Conservation (phyloP, 2,888 invertebrate species). For the Tetragonisca angustula region DNA sequence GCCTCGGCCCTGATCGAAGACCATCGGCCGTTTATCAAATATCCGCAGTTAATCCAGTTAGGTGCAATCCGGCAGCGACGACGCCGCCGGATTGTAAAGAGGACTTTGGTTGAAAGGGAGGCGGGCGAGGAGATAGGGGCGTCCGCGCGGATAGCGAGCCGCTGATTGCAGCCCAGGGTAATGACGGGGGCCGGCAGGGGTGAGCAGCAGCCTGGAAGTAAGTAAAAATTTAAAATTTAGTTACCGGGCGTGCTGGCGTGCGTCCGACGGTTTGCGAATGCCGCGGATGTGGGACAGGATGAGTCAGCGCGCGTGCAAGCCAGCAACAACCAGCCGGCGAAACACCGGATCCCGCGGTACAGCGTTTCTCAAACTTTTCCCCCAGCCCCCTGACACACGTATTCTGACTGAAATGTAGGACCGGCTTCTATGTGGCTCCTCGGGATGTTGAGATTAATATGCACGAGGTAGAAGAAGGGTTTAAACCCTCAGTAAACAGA, state of each 20-base stretch:
- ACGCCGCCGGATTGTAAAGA: slow-evolving; percentile 62
- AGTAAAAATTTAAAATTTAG: slow-evolving; percentile 85
- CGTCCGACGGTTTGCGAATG: slow-evolving; percentile 76
- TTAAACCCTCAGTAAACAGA: neutral
- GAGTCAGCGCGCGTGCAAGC: slow-evolving; percentile 75
- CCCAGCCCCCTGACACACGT: neutral
- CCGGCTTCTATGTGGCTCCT: neutral
- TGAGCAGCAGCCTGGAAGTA: slow-evolving; percentile 84
- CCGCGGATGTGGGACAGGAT: slow-evolving; percentile 76
- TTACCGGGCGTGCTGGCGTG: slow-evolving; percentile 79
- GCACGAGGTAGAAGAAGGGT: neutral
- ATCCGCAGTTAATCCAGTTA: slow-evolving; percentile 82
- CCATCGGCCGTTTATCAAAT: slow-evolving; percentile 79
- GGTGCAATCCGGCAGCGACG: slow-evolving; percentile 67
- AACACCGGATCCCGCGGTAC: slow-evolving; percentile 8
- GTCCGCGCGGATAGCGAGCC: slow-evolving; percentile 71
- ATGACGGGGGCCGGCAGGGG: slow-evolving; percentile 80
- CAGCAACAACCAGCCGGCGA: slow-evolving; percentile 24
- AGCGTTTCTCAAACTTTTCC: slow-evolving; percentile 47
- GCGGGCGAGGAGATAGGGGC: slow-evolving; percentile 51
- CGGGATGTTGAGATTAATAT: neutral
- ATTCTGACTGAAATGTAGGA: neutral
- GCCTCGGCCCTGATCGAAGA: slow-evolving; percentile 27
- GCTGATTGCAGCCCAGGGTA: slow-evolving; percentile 83
- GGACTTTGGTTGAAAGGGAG: slow-evolving; percentile 44